Evolutionary conservation across 2,113 vertebrate species (phyloP).

Genomic region (Ploceus nigricollis): DNA sequence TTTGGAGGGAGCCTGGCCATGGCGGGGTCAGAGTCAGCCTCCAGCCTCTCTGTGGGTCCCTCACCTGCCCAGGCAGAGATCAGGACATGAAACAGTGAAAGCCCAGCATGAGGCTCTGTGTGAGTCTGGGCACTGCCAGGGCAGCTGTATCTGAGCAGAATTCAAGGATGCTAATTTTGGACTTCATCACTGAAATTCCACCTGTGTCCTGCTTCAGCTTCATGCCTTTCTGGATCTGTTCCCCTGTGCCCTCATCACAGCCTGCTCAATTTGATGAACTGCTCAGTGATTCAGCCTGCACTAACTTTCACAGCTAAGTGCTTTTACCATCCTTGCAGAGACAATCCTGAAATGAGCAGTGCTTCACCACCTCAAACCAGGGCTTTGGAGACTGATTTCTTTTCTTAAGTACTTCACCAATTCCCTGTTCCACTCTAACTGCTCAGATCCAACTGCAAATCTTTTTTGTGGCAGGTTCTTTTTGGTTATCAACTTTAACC

Average conservation of each 20-base stretch:
- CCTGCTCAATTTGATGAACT: neutral
- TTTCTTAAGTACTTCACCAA: neutral
- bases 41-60: neutral
- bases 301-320: neutral
- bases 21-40: neutral
- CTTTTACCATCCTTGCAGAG: neutral
- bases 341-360: neutral
- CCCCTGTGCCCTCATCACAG: neutral
- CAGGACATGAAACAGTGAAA: neutral
- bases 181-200: neutral
- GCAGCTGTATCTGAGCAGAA: neutral
- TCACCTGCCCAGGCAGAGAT: neutral
- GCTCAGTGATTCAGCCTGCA: conserved; percentile 11
- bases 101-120: neutral
- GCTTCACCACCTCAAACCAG: neutral
- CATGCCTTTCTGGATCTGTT: neutral
- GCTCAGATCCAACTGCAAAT: neutral
- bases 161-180: neutral
- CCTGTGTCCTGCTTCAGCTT: neutral
- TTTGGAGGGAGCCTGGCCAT: neutral
- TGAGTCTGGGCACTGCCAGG: neutral
- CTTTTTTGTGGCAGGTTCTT: neutral
- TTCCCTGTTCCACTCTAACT: neutral
- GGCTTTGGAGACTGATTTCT: neutral
- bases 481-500: neutral